Conservation (phyloP, 2,113 vertebrate genomes). For the Tringa solitaria region DNA sequence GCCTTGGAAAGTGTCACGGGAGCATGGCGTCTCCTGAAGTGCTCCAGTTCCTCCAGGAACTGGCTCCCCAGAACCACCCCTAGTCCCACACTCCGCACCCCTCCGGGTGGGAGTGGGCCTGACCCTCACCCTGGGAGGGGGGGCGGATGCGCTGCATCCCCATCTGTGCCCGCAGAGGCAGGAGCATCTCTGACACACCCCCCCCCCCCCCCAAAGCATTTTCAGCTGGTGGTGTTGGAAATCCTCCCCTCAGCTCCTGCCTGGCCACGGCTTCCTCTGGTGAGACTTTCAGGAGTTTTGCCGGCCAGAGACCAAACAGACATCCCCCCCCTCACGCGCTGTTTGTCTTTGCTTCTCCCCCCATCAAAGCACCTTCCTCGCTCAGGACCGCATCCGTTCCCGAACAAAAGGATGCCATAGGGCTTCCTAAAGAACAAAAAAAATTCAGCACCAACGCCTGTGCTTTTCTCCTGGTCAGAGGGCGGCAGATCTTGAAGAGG, state of each 20-base stretch:
- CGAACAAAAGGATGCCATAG: background rate
- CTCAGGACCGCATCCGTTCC: background rate
- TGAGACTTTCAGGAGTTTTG: background rate
- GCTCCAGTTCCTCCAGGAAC: background rate
- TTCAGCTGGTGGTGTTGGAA: accelerated
- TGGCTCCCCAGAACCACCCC: background rate
- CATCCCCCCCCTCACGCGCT: background rate
- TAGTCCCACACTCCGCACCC: too few species aligned
- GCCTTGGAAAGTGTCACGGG: background rate
- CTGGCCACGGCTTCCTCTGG: background rate
- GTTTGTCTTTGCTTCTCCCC: background rate
- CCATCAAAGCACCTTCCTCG: background rate
- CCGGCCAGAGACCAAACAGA: too few species aligned
- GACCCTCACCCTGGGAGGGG: background rate
- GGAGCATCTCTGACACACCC: too few species aligned
- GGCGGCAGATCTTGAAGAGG: background rate
- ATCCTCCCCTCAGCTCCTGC: background rate
- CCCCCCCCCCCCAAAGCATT: too few species aligned
- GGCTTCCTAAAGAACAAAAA: background rate
- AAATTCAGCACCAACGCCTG: background rate
- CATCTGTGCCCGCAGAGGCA: too few species aligned
- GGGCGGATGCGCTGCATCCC: background rate
- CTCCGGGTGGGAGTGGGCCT: background rate
- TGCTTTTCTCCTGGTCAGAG: background rate
- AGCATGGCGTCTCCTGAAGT: background rate